Base-by-base conservation (phyloP, 2,113 vertebrate species). In the Laticauda laticaudata region DNA sequence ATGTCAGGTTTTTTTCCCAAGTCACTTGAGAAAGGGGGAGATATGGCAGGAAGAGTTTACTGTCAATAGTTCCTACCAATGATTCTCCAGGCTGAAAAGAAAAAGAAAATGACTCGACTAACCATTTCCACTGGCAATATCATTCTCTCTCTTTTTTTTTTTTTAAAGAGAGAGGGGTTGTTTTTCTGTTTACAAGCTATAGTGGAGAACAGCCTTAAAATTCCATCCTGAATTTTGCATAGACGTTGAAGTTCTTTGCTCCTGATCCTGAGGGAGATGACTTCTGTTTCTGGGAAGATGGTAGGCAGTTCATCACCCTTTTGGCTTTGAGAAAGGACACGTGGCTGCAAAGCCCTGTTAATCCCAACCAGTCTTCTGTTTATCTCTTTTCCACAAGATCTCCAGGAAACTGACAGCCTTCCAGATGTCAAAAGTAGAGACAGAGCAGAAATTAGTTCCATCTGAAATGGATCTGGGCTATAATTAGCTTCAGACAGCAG, bases 381-480 rank as follows among this genome's bases (percentile, higher is more conserved):
- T 39, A 81, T 81, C 75, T 34, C 34, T 39, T 86, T 91, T 92
- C 87, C 91, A 8, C 4, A 3, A 59, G 26, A 24, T 59, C 11
- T 29, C 7, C 18, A 51, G 14, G 21, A 61, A 7, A 14, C 7
- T 5, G 29, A 51, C 24, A 14, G 43, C 39, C 88, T 61, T 26
- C 39, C 43, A 10, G 5, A 11, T 5, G 51, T 9, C 39, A n/a
- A 18, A 55, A 51, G 54, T 43, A 48, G 54, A 26, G 93, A 95
- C 95, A 92, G 93, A 93, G 92, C 34, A 94, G 10, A 24, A n/a
- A 69, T 34, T 12, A 3, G 23, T 91, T 86, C 53, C 53, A 10
- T 43, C 21, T 34, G n/a, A 88, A 51, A 11, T n/a, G 21, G 11
- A 15, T 23, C 29, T 45, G 8, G 23, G 34, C 39, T 45, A 39